Conservation (phyloP, 2,888 invertebrate species). For the Dasysyrphus tricinctus region DNA sequence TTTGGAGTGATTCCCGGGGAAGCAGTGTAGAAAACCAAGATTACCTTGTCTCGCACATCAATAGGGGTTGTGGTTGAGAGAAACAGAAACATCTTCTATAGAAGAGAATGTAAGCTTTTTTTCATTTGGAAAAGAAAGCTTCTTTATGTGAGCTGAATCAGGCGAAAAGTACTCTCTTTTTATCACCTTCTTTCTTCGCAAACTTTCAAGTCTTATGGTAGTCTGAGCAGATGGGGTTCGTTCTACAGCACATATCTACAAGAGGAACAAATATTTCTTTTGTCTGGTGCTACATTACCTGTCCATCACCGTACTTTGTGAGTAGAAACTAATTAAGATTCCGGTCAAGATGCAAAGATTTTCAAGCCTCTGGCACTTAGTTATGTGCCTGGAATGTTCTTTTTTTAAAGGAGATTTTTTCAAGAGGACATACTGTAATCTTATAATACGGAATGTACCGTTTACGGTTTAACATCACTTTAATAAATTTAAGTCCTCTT, state of each 20-base stretch:
- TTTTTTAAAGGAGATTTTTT: not conserved
- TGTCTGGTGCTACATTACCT: not conserved
- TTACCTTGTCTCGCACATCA: not conserved
- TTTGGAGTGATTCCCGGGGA: not conserved
- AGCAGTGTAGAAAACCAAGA: not conserved
- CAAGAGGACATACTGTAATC: not conserved
- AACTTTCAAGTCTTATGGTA: not conserved
- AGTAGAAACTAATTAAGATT: slow-evolving; percentile 31
- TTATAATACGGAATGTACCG: not conserved
- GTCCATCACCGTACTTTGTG: not conserved
- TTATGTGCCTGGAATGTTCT: not conserved
- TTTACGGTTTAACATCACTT: not conserved
- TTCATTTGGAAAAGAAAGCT: not conserved
- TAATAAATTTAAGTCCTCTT: not conserved
- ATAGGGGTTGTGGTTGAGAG: not conserved
- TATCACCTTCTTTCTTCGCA: too few relatives aligned
- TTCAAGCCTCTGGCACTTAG: slow-evolving; percentile 11
- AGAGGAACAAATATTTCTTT: too few relatives aligned
- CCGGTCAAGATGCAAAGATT: slow-evolving; percentile 16
- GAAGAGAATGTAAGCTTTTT: not conserved
- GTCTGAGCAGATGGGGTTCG: not conserved
- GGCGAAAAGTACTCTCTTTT: not conserved
- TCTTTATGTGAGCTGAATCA: not conserved
- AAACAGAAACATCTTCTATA: not conserved
- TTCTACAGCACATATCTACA: too few relatives aligned